Evolutionary conservation across 1,140 invertebrate species (phyloP), one percentile per base, ranked within the genome.

Genomic region (Popillia japonica): DNA sequence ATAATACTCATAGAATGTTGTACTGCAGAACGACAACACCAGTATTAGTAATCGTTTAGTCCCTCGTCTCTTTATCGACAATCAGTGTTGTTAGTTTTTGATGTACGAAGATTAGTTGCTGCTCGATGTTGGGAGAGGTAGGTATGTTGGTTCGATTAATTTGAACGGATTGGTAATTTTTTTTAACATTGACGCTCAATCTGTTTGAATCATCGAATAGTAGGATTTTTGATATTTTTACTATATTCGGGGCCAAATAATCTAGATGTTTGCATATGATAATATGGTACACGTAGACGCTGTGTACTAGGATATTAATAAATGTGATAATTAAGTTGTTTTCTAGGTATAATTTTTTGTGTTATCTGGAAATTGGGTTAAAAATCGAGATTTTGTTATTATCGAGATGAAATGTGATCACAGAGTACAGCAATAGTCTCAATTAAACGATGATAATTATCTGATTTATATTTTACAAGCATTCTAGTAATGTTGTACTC

Each of bases 211-310:
- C 61, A 9, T 64, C 61, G 22, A 20, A 64, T 22, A 1, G 22
- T 68, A 27, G 11, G 6, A 17, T 14, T 1, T 17, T 17, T 55
- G 17, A 17, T 55, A 17, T 27, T 27, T 22, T 27, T 10, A 14
- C n/a, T 55, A 55, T 68, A 68, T 68, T 68, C 20, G 61, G 61
- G 61, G 61, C 61, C 61, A 68, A 68, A 68, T 68, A 68, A 68
- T 68, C 17, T 68, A 23, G 61, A 68, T 34, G 61, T 68, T 8
- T 68, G 14, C 17, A 17, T 55, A 55, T 68, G 27, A 17, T n/a
- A 68, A 22, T 22, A 34, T 34, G 27, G 27, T 34, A 34, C 27
- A 34, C 27, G 27, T 34, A 34, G 4, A 34, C 27, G 27, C 20
- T 7, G 61, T 11, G 11, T 22, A 10, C 61, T 68, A 22, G 44